Base-by-base conservation (phyloP, 2,888 invertebrate genomes). In the Crematogaster levior region DNA sequence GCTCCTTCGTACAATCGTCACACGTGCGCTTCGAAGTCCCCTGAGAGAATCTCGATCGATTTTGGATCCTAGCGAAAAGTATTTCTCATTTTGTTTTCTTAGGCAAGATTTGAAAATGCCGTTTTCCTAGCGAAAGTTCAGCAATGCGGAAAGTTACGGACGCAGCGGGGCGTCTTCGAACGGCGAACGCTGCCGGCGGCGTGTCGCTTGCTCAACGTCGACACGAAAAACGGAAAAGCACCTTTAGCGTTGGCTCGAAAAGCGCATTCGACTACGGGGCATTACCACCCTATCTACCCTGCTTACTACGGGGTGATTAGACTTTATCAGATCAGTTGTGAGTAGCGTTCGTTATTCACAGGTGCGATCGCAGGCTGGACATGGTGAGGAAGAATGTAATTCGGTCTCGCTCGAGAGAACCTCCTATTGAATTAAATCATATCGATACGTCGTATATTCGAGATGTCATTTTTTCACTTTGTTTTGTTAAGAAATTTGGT, bases 291-390 rank as follows among this genome's bases (percentile, higher is more conserved):
- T 89, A 91, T 91, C 91, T 88, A 87, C 85, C 82, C 83, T 86
- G 83, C 80, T 87, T 84, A 85, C 87, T 83, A 82, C 82, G 85
- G 91, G 91, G 90, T 92, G 90, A 89, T 92, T 91, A 92, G 84
- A 89, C 91, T 88, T 92, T 93, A 92, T 93, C 92, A 90, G 92
- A 92, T 92, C 89, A 91, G 92, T 90, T 91, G 91, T 90, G 85
- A 90, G 90, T 86, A 84, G 85, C 85, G 87, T 81, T 74, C 68
- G 72, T 81, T 65, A 65, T 43, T 43, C 63, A 80, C 74, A 58
- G 30, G 72, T 48, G 72, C 53, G 77, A 53, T 66, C 75, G 53
- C 24, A 66, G 53, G 53, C 21, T 53, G 40, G 53, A 77, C 77
- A 18, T 15, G 1, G 34, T 27, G 21, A 27, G 56, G 56, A 34